phyloP scores from a whole-genome alignment of 2,113 vertebrate genomes.

The Mus spicilegus region DNA sequence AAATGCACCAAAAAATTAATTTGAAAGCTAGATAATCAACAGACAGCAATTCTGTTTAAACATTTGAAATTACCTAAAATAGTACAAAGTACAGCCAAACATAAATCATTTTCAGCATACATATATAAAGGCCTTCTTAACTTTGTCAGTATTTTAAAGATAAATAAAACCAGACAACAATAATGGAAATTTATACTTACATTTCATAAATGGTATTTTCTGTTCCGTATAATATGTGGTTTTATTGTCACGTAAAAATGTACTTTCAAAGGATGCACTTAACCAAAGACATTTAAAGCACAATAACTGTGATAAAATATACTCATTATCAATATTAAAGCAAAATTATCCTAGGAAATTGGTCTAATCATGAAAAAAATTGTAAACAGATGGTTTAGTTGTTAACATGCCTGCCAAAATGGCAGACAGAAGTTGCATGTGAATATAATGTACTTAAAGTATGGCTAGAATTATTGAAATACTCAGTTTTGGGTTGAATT shows the following conservation, averaged over 20 bases:
- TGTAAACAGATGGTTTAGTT: background rate
- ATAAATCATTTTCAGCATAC: background rate
- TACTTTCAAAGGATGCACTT: background rate
- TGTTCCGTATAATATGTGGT: background rate
- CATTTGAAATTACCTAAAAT: background rate
- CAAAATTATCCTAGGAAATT: background rate
- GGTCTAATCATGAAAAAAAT: background rate
- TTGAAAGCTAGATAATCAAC: background rate
- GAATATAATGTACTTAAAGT: background rate
- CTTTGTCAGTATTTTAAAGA: background rate
- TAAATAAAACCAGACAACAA: background rate
- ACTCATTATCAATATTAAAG: background rate
- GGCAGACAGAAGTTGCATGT: background rate
- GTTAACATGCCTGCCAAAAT: background rate
- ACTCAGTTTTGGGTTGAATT: background rate
- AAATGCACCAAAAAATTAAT: background rate
- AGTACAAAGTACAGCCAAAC: background rate
- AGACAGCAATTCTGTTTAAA: background rate
- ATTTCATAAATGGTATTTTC: conserved; percentile 17
- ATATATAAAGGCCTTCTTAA: background rate
- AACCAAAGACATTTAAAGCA: background rate
- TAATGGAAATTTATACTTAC: background rate
- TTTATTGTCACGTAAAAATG: background rate
- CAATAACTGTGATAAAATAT: background rate
- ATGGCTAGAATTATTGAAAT: background rate